Evolutionary conservation across 2,797 vertebrate genomes (phyloP).

Genomic region (Gallinago solitaria): DNA sequence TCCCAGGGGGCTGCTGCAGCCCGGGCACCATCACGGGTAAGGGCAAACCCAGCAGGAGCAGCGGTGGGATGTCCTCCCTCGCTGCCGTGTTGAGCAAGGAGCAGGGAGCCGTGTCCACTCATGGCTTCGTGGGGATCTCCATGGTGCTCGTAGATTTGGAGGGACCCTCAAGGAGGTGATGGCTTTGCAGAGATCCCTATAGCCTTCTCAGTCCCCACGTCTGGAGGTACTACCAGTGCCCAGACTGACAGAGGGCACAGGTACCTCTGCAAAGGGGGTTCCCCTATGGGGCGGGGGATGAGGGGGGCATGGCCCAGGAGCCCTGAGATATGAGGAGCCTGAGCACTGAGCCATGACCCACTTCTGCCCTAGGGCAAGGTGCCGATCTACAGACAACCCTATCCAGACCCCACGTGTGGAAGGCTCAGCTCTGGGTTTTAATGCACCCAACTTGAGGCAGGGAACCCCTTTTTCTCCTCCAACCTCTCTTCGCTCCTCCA

Average conservation of each 20-base stretch:
- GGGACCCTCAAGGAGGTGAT: not conserved
- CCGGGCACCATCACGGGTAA: accelerated
- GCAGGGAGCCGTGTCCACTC: accelerated
- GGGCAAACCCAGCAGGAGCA: not conserved
- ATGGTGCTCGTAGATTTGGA: not conserved
- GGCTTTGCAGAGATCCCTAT: not conserved
- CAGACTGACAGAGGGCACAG: not conserved
- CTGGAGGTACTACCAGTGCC: not conserved
- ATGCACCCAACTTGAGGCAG: not conserved
- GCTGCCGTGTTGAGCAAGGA: not conserved
- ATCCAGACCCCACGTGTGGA: not conserved
- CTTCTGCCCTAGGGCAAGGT: not conserved
- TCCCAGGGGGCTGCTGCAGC: not conserved
- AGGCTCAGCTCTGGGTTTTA: not conserved
- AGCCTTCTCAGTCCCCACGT: not conserved
- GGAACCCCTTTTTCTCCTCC: not conserved
- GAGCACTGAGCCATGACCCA: not conserved
- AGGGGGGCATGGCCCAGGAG: not conserved
- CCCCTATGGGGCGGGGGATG: accelerated
- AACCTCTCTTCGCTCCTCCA: not conserved
- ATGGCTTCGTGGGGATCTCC: not conserved
- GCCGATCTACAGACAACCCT: not conserved
- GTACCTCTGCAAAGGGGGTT: not conserved
- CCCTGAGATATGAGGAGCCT: not conserved
- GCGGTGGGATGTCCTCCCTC: accelerated